Conservation (phyloP, 2,888 invertebrate genomes). For the Lepas anatifera region DNA sequence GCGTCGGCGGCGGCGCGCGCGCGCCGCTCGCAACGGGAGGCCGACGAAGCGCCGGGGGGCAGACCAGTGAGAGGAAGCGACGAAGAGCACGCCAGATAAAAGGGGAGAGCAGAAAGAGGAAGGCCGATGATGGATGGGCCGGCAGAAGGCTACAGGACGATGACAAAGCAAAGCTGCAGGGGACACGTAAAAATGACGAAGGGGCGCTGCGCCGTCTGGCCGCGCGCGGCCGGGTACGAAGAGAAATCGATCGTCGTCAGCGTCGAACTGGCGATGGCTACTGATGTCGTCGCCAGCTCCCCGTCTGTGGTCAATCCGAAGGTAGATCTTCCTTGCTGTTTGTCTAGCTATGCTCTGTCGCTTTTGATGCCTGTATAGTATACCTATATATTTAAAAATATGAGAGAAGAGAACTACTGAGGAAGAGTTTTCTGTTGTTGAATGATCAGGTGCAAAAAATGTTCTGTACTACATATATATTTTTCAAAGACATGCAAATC, state of each 20-base stretch:
- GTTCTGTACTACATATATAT: too few species aligned
- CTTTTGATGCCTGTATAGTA: too few species aligned
- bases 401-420: too few species aligned
- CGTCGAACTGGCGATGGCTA: background rate
- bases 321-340: too few species aligned
- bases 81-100: slow-evolving; percentile 8
- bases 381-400: too few species aligned
- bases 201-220: background rate
- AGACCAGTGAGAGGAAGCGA: background rate
- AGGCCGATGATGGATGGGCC: slow-evolving; percentile 3
- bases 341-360: too few species aligned
- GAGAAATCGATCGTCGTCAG: background rate
- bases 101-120: slow-evolving; percentile 1
- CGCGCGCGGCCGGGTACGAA: background rate
- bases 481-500: too few species aligned
- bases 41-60: background rate
- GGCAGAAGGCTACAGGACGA: slow-evolving; percentile 8
- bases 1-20: background rate
- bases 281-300: too few species aligned
- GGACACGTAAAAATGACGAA: slow-evolving; percentile 11
- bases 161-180: slow-evolving; percentile 11
- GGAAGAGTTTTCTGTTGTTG: too few species aligned
- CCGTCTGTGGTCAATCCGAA: too few species aligned
- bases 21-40: background rate
- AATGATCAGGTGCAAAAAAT: too few species aligned